phyloP scores from a whole-genome alignment of 2,888 invertebrate species.

The Torymus texanus region DNA sequence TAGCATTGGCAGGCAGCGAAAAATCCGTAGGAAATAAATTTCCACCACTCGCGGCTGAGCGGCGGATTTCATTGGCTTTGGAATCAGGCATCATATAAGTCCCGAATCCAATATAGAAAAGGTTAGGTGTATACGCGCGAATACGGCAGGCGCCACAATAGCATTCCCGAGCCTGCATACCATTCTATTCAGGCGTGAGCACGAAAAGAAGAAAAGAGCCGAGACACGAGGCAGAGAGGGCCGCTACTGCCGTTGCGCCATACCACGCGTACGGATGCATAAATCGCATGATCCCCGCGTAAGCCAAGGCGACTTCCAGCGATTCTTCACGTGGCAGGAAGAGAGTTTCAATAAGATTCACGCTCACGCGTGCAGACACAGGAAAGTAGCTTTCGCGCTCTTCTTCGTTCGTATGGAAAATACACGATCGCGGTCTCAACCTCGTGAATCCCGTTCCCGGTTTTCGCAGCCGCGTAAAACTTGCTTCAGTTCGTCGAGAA shows the following conservation, averaged over 20 bases:
- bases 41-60: neutral
- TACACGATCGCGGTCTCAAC: constrained; percentile 56
- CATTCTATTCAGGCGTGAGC: too few species aligned
- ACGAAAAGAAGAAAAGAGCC: too few species aligned
- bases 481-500: neutral
- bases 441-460: constrained; percentile 50
- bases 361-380: constrained; percentile 47
- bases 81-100: constrained; percentile 42
- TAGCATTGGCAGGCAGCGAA: neutral
- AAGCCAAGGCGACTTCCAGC: constrained; percentile 36
- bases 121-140: neutral
- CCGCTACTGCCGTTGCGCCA: too few species aligned
- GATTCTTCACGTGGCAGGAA: constrained; percentile 43
- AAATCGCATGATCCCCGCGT: constrained; percentile 36
- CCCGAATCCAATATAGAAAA: constrained; percentile 45
- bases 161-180: too few species aligned
- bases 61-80: constrained; percentile 28
- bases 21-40: constrained; percentile 29
- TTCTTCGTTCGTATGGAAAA: constrained; percentile 51
- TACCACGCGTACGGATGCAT: constrained; percentile 11
- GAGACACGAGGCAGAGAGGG: too few species aligned
- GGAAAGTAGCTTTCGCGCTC: constrained; percentile 25
- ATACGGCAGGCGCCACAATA: neutral
- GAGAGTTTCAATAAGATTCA: constrained; percentile 64
- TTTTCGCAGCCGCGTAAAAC: constrained; percentile 2